Evolutionary conservation across 1,140 invertebrate species (phyloP).

Genomic region (Drosophila biarmipes): DNA sequence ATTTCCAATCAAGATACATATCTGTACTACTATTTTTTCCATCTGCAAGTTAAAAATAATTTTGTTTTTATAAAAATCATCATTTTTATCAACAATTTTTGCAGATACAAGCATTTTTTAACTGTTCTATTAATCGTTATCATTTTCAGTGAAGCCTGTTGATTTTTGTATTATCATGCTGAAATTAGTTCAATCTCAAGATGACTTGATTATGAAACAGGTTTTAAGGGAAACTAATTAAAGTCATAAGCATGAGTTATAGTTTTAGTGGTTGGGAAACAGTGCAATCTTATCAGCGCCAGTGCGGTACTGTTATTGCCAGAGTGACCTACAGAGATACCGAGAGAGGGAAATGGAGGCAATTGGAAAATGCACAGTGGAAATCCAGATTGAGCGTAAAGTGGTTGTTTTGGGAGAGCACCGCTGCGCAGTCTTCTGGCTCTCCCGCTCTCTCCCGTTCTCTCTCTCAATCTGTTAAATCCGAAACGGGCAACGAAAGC

Average conservation of each 20-base stretch:
- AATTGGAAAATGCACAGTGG: conserved; percentile 59
- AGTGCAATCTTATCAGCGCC: conserved; percentile 9
- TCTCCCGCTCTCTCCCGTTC: not conserved
- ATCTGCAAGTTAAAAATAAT: no score
- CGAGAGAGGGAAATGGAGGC: conserved; percentile 3
- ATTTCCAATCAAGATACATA: no score
- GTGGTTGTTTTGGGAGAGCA: conserved; percentile 64
- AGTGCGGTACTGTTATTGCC: conserved; percentile 22
- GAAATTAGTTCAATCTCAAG: no score
- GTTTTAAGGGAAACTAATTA: no score
- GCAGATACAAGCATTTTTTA: not conserved
- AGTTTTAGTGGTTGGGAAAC: conserved; percentile 9
- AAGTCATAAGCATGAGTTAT: not conserved
- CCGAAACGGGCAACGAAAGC: conserved; percentile 3
- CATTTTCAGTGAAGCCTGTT: not conserved
- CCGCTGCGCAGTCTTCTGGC: not conserved
- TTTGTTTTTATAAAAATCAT: no score
- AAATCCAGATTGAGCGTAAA: conserved; percentile 61
- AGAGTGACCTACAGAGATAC: conserved; percentile 38
- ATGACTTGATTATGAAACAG: not conserved
- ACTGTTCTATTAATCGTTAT: not conserved
- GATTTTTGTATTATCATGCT: not conserved
- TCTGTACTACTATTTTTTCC: no score
- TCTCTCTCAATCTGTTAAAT: not conserved
- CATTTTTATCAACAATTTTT: no score